Conservation (phyloP, 2,113 vertebrate species). For the Rhipidura dahli region DNA sequence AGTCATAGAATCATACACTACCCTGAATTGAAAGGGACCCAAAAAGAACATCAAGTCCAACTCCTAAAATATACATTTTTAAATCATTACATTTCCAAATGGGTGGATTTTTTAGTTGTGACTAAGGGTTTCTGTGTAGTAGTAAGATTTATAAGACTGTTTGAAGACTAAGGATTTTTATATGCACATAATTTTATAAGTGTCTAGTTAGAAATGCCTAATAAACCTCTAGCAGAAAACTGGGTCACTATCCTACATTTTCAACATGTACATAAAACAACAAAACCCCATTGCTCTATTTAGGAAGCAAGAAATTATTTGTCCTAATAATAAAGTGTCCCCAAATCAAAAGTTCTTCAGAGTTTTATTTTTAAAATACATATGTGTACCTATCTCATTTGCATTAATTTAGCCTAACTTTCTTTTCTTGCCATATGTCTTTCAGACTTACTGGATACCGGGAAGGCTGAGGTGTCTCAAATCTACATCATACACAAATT, state of each 20-base stretch:
- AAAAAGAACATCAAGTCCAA: rapidly evolving
- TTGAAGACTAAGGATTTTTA: neutral
- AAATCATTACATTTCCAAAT: neutral
- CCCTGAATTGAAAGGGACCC: neutral
- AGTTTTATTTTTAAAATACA: neutral
- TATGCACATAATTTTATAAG: neutral
- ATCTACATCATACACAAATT: neutral
- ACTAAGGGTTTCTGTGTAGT: neutral
- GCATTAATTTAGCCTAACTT: neutral
- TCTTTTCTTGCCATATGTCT: neutral
- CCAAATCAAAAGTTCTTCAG: neutral
- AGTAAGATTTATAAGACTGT: neutral
- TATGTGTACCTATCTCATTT: neutral
- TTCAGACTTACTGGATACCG: neutral
- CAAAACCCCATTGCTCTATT: rapidly evolving
- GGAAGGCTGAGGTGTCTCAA: neutral
- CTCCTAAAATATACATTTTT: neutral
- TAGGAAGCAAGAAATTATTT: neutral
- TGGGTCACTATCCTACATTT: neutral
- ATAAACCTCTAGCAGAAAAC: neutral
- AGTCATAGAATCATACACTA: neutral
- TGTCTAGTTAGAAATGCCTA: neutral
- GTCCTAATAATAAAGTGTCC: neutral
- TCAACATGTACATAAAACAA: neutral
- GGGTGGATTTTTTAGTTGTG: neutral